Evolutionary conservation across 2,797 vertebrate genomes (phyloP).

Genomic region (Ciconia nigra): DNA sequence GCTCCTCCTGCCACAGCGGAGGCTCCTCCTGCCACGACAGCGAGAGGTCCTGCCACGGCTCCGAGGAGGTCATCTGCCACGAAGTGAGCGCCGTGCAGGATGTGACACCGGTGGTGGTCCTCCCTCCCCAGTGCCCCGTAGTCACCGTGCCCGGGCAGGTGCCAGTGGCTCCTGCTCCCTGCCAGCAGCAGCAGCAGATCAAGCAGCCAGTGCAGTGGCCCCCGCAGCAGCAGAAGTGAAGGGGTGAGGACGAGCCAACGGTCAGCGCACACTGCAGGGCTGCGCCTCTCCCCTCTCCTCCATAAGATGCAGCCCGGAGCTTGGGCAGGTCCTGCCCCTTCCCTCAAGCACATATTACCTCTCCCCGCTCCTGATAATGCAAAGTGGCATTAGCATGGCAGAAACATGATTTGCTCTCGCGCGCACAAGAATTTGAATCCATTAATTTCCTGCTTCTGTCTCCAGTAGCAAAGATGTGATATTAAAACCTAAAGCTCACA

Average conservation of each 20-base stretch:
- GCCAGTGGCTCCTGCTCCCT: background rate
- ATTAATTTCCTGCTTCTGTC: background rate
- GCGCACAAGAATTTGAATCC: background rate
- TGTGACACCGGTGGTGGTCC: background rate
- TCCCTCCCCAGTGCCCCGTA: background rate
- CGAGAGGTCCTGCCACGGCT: background rate
- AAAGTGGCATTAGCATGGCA: background rate
- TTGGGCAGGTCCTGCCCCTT: background rate
- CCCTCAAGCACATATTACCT: background rate
- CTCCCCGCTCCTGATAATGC: background rate
- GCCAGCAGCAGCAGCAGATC: conserved; percentile 62
- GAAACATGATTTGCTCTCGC: background rate
- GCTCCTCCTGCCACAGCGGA: conserved; percentile 9
- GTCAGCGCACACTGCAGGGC: background rate
- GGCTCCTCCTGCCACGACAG: background rate
- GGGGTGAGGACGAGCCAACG: fast-evolving
- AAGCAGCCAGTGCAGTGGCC: conserved; percentile 56
- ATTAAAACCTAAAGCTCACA: conserved; percentile 40
- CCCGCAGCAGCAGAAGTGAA: conserved; percentile 49
- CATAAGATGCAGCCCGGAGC: background rate
- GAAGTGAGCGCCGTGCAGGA: conserved; percentile 14
- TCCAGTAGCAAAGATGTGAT: background rate
- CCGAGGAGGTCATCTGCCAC: background rate
- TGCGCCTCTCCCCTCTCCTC: background rate
- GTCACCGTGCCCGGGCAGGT: background rate